These are phyloP conservation scores for Mormyrops attenuatus DNA, from an alignment of 2,797 vertebrate species.

Conservation along the genomic window DNA sequence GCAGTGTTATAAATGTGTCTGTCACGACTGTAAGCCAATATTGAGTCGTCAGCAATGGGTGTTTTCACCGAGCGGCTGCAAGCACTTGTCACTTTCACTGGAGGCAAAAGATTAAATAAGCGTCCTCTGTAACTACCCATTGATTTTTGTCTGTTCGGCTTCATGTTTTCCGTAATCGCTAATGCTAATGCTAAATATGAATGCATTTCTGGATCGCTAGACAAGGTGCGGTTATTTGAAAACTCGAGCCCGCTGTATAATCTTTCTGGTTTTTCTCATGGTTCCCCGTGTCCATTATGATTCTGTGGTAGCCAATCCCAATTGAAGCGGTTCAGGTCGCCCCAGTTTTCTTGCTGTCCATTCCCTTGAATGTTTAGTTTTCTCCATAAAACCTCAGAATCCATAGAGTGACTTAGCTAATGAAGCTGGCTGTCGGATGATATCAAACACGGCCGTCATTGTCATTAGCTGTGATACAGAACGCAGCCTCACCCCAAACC, in stretches of 20 bases:
- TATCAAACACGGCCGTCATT: not conserved
- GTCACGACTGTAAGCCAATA: not conserved
- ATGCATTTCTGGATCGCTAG: not conserved
- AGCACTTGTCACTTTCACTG: not conserved
- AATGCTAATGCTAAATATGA: not conserved
- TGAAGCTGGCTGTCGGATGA: not conserved
- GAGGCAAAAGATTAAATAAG: not conserved
- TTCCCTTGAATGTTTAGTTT: not conserved
- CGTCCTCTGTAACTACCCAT: not conserved
- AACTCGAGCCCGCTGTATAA: not conserved
- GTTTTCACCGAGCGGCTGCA: not conserved
- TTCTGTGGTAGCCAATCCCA: not conserved
- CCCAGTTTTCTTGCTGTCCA: not conserved
- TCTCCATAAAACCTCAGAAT: not conserved
- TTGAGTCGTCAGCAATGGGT: not conserved
- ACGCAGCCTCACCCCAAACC: not conserved
- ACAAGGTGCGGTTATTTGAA: not conserved
- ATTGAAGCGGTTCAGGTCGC: not conserved
- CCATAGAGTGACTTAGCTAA: not conserved
- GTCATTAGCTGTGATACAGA: not conserved
- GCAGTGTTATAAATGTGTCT: not conserved
- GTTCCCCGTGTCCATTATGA: not conserved
- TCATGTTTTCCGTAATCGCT: not conserved
- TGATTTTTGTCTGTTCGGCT: not conserved
- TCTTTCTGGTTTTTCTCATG: not conserved